These are phyloP conservation scores for Pelobates fuscus DNA, from an alignment of 2,113 vertebrate genomes.

Conservation along the genomic window DNA sequence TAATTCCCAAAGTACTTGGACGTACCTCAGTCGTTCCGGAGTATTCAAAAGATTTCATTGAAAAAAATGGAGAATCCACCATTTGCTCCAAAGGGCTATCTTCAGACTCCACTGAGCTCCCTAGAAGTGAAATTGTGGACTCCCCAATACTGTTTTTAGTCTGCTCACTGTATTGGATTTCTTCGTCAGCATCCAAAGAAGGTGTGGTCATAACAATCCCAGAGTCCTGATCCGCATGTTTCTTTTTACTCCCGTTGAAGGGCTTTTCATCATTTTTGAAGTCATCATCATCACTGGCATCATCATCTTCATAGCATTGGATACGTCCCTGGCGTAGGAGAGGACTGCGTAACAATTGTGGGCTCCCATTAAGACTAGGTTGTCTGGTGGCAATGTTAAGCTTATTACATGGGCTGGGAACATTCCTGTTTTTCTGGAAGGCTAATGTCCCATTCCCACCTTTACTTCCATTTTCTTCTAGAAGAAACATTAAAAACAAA, in stretches of 20 bases:
- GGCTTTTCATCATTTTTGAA: conserved; percentile 49
- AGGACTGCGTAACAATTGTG: conserved; percentile 75
- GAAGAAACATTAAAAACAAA: conserved; percentile 53
- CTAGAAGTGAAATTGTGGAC: conserved; percentile 57
- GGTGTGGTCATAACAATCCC: conserved; percentile 57
- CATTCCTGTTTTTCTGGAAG: conserved; percentile 57
- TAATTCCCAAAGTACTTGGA: conserved; percentile 60
- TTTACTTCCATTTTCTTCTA: conserved; percentile 62
- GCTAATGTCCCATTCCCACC: conserved; percentile 59
- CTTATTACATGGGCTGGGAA: conserved; percentile 57
- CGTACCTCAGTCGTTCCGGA: conserved; percentile 54
- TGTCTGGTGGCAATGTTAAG: conserved; percentile 65
- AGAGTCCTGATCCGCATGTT: conserved; percentile 54
- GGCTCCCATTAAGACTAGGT: conserved; percentile 69
- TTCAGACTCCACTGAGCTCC: conserved; percentile 62
- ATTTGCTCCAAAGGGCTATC: conserved; percentile 53
- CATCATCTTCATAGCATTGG: conserved; percentile 74
- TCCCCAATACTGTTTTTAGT: conserved; percentile 60
- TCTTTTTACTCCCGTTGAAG: conserved; percentile 54
- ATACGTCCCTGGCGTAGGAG: conserved; percentile 81
- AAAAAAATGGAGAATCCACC: conserved; percentile 64
- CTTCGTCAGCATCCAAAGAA: conserved; percentile 59
- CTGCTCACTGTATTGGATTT: conserved; percentile 61
- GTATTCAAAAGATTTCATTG: conserved; percentile 61
- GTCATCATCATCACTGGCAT: conserved; percentile 72